These are phyloP conservation scores for Polydrusus tereticollis DNA, from an alignment of 2,888 invertebrate species.

Conservation along the genomic window DNA sequence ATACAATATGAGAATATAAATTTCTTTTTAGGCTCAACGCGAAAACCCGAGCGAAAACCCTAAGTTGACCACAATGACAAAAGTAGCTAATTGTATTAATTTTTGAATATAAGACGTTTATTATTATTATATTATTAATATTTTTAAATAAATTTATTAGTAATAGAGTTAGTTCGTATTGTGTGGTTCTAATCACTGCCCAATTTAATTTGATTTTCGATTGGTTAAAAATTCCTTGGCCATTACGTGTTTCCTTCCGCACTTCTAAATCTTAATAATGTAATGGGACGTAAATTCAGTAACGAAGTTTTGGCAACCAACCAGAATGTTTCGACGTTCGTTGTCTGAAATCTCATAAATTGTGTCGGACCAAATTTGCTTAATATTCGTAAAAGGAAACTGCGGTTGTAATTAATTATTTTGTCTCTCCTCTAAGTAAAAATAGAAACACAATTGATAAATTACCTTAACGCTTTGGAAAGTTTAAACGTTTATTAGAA, in stretches of 20 bases:
- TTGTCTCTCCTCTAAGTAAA: not conserved
- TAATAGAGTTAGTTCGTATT: too few species aligned
- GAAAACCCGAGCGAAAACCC: too few species aligned
- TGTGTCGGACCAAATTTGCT: slow-evolving; percentile 22
- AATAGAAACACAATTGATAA: not conserved
- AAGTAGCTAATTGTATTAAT: too few species aligned
- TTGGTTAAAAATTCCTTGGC: not conserved
- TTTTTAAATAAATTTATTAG: too few species aligned
- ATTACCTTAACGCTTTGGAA: not conserved
- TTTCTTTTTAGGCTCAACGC: too few species aligned
- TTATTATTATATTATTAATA: too few species aligned
- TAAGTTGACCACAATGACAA: too few species aligned
- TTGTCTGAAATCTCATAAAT: slow-evolving; percentile 20
- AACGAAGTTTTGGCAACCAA: slow-evolving; percentile 25
- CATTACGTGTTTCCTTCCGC: not conserved
- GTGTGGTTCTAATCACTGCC: not conserved
- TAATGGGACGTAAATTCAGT: slow-evolving; percentile 19
- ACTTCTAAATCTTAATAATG: slow-evolving; percentile 13
- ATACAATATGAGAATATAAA: too few species aligned
- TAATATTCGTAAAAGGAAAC: slow-evolving; percentile 36
- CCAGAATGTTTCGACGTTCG: slow-evolving; percentile 26
- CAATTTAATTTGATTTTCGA: not conserved
- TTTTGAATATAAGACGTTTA: too few species aligned
- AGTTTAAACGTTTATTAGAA: not conserved
- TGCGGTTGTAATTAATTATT: slow-evolving; percentile 23